A percentile compares a stretch with the other conserved stretches of the same genome.
Evolutionary conservation across 1,140 invertebrate species (phyloP).

Genomic region (Lucilia sericata): DNA sequence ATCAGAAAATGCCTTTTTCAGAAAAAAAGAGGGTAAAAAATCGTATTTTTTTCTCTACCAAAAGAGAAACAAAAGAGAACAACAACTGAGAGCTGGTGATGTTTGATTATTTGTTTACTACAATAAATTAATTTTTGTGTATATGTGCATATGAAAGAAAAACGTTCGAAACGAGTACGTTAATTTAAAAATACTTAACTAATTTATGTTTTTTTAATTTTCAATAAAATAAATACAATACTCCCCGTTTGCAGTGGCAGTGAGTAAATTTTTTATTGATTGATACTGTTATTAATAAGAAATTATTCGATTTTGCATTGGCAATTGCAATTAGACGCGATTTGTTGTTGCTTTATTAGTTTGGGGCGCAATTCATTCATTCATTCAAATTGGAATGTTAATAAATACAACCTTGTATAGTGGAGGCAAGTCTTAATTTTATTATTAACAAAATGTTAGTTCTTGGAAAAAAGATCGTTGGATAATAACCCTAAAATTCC

Average conservation of each 20-base stretch:
- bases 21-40: not conserved
- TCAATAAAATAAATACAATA: not conserved
- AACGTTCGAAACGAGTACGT: not conserved
- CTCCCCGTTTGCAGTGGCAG: not conserved
- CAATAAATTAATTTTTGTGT: not conserved
- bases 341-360: no score
- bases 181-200: conserved; percentile 14
- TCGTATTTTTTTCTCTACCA: no score
- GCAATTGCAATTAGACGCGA: no score
- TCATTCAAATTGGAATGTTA: not conserved
- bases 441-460: no score
- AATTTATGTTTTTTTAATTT: conserved; percentile 18
- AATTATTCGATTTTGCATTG: not conserved
- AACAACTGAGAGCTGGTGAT: not conserved
- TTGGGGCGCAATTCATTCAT: no score
- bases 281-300: not conserved
- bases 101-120: not conserved
- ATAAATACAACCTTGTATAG: not conserved
- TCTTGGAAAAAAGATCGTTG: no score
- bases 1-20: not conserved
- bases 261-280: conserved; percentile 5
- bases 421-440: no score
- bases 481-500: no score
- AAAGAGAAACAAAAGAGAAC: not conserved
- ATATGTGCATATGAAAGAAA: no score